These are phyloP conservation scores for Dolomedes plantarius DNA, from an alignment of 2,888 invertebrate genomes.

Conservation along the genomic window DNA sequence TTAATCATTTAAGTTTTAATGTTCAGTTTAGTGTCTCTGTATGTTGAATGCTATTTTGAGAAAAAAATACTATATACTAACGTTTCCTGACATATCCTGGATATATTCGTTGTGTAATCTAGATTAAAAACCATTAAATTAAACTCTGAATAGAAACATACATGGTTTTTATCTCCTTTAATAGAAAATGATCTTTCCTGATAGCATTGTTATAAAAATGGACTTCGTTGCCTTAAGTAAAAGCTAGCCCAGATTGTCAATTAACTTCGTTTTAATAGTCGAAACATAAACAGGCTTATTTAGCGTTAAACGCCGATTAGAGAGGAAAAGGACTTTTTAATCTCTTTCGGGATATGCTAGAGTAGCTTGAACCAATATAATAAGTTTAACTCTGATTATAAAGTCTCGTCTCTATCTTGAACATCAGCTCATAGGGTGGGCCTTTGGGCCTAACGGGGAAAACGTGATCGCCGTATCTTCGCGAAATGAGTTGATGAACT, in stretches of 20 bases:
- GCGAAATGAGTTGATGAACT: slow-evolving; percentile 64
- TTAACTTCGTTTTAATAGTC: slow-evolving; percentile 14
- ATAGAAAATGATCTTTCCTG: too few relatives aligned
- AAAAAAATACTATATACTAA: too few relatives aligned
- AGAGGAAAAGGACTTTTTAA: slow-evolving; percentile 29
- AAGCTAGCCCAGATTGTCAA: background rate
- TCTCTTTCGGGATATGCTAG: slow-evolving; percentile 16
- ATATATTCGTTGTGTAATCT: too few relatives aligned
- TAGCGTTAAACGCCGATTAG: slow-evolving; percentile 56
- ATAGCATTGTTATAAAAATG: too few relatives aligned
- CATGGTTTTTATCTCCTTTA: too few relatives aligned
- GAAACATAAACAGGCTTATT: slow-evolving; percentile 23
- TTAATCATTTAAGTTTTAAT: too few relatives aligned
- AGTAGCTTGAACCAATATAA: slow-evolving; percentile 47
- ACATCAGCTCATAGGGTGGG: slow-evolving; percentile 57
- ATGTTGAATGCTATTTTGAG: too few relatives aligned
- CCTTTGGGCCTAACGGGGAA: slow-evolving; percentile 58
- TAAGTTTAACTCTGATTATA: slow-evolving; percentile 53
- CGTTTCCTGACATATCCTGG: too few relatives aligned
- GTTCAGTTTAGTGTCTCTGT: too few relatives aligned
- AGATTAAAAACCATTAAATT: too few relatives aligned
- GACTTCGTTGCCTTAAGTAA: too few relatives aligned
- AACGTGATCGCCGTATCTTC: slow-evolving; percentile 66
- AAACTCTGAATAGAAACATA: too few relatives aligned
- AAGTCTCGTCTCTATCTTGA: slow-evolving; percentile 51